A percentile compares a stretch with the other conserved stretches of the same genome.
These are phyloP conservation scores for Thaleichthys pacificus DNA, from an alignment of 2,797 vertebrate genomes.

Conservation along the genomic window DNA sequence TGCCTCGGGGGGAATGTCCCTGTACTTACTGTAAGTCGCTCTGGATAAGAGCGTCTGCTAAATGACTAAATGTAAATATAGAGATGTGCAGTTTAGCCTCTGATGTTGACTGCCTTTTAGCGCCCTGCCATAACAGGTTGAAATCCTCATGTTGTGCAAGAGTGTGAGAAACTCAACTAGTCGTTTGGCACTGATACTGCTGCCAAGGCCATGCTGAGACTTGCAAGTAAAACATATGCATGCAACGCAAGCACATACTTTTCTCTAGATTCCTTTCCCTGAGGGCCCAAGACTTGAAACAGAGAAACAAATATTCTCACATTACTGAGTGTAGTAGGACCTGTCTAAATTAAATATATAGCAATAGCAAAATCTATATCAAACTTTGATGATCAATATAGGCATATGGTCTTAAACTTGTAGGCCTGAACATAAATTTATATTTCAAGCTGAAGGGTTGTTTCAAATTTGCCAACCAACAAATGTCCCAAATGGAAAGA, in stretches of 20 bases:
- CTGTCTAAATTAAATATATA: background rate
- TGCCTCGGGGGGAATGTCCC: too few species aligned
- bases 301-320: conserved; percentile 39
- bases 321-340: background rate
- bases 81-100: background rate
- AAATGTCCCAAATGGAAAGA: too few species aligned
- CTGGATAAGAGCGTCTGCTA: too few species aligned
- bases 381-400: background rate
- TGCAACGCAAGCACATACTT: conserved; percentile 75
- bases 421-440: background rate
- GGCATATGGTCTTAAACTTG: background rate
- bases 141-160: conserved; percentile 56
- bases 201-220: conserved; percentile 77
- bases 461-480: too few species aligned
- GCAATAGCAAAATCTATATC: background rate
- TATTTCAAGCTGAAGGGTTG: background rate
- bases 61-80: too few species aligned
- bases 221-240: conserved; percentile 68
- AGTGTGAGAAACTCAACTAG: conserved; percentile 57
- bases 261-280: conserved; percentile 55
- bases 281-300: conserved; percentile 47
- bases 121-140: conserved; percentile 36
- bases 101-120: background rate
- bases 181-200: conserved; percentile 48
- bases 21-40: too few species aligned